phyloP scores from a whole-genome alignment of 1,140 invertebrate genomes.

The Pogonomyrmex barbatus region DNA sequence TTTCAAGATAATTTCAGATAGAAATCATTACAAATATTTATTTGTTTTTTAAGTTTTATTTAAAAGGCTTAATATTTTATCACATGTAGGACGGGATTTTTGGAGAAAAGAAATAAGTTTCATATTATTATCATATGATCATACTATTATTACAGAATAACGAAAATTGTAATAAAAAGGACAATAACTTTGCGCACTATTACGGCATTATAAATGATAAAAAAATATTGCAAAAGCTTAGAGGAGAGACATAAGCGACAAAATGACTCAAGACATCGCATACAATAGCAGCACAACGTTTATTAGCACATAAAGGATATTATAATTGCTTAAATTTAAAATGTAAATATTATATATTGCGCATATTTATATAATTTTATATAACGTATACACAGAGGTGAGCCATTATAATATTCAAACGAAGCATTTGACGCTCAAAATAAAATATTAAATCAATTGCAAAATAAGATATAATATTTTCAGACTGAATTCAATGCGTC shows the following conservation, averaged over 20 bases:
- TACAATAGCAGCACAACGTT: conserved; percentile 85
- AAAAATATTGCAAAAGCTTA: conserved; percentile 67
- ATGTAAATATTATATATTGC: conserved; percentile 71
- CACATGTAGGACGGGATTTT: neutral
- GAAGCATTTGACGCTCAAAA: conserved; percentile 73
- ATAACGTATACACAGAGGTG: conserved; percentile 67
- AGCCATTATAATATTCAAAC: conserved; percentile 73
- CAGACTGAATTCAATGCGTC: conserved; percentile 46
- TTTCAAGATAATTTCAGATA: neutral
- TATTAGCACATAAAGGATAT: conserved; percentile 84
- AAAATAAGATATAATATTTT: conserved; percentile 64
- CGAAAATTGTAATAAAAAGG: conserved; percentile 16
- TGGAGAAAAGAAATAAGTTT: conserved; percentile 2
- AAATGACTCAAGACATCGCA: conserved; percentile 85
- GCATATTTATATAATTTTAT: conserved; percentile 73
- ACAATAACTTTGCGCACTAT: conserved; percentile 21
- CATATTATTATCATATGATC: neutral
- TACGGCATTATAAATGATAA: conserved; percentile 44
- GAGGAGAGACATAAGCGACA: conserved; percentile 82
- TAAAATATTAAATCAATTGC: conserved; percentile 67
- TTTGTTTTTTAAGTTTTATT: too few relatives aligned
- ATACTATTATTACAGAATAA: conserved; percentile 33
- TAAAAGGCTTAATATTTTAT: neutral
- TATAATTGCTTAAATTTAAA: conserved; percentile 81
- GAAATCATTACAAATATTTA: neutral